Evolutionary conservation across 2,797 vertebrate species (phyloP), one percentile per base, ranked within the genome.

Genomic region (Lycodopsis pacificus): DNA sequence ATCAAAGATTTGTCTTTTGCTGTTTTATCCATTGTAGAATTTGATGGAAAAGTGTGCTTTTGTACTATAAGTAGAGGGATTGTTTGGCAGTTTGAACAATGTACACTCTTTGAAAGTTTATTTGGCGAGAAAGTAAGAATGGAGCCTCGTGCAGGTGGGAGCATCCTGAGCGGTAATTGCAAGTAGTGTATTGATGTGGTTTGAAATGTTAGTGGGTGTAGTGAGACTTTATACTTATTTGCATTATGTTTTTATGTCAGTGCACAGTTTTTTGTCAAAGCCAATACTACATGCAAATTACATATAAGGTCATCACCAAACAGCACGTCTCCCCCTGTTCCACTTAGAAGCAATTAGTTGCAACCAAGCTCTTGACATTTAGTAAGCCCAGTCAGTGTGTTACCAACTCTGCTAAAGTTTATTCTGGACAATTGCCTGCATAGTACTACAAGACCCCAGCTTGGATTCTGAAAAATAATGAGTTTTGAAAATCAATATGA

Each of bases 41-140:
- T 61, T 84, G 74, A 84, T 70, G 38, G 66, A 67, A 68, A 78
- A 8, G 3, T 38, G 48, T 65, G 79, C 71, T 70, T 59, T 30
- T n/a, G 62, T 62, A 30, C 32, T 57, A 15, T 64, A 56, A 71
- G 56, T 3, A 36, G 48, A 76, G 27, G 32, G 40, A 54, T 82
- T 71, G 30, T 75, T 83, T 36, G 42, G 20, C 38, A 48, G 62
- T 65, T 65, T 65, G 71, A 81, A 76, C 73, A 81, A 69, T 67
- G 65, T 61, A 40, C 5, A 53, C 30, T 36, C 71, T 91, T 87
- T 86, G 76, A 89, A 76, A 62, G 58, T 75, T 78, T 66, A 71
- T 32, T 71, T n/a, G 56, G 25, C 69, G 59, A 69, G 27, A 79
- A 61, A 48, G 64, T 76, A 77, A 14, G 70, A 71, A 73, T 53